Base-by-base conservation (phyloP, 64 coral and sea anemone genomes). In the Actinia tenebrosa region DNA sequence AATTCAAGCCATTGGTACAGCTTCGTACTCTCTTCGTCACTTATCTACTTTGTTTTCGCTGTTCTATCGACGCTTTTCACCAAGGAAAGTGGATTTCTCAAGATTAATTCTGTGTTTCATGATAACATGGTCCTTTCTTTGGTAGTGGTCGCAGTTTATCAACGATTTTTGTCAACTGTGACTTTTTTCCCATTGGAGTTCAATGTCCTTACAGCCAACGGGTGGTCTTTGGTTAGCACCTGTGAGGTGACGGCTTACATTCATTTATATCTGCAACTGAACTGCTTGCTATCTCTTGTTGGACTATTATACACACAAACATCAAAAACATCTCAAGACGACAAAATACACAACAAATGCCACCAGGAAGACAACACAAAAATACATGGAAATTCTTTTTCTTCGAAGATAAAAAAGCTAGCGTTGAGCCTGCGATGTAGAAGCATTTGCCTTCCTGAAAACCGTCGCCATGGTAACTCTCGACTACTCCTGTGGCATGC, bases 41-140 rank as follows among this genome's bases (percentile, higher is more conserved):
- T 81, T 16, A 16, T 81, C 17, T 81, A 81, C 50, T 81, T 81
- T 45, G n/a, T 81, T 75, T 81, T 81, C 19, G 79, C 79, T 22
- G 42, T 81, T 30, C 14, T 81, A 44, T 81, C 79, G 6, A 53
- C 44, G 16, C 44, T 81, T 16, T 45, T 81, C 14, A 81, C 79
- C 19, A 81, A 81, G 22, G 79, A 81, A 81, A 81, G 79, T 25
- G 79, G 79, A 3, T 81, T 50, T 81, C 46, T 81, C 45, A 81
- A 81, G 79, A 53, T 81, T 15, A 81, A 16, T 53, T 52, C 79
- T 10, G 19, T 81, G 16, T 81, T 81, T n/a, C 45, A 81, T 10
- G 79, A 81, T 22, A 81, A 81, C 27, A 20, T 81, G 22, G 79
- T 81, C 14, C 1, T 81, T 81, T 81, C 17, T 45, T 53, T 81